Percentiles rank a stretch among this genome's conserved stretches.
Conservation (phyloP, 2,113 vertebrate species). For the Theristicus caerulescens region DNA sequence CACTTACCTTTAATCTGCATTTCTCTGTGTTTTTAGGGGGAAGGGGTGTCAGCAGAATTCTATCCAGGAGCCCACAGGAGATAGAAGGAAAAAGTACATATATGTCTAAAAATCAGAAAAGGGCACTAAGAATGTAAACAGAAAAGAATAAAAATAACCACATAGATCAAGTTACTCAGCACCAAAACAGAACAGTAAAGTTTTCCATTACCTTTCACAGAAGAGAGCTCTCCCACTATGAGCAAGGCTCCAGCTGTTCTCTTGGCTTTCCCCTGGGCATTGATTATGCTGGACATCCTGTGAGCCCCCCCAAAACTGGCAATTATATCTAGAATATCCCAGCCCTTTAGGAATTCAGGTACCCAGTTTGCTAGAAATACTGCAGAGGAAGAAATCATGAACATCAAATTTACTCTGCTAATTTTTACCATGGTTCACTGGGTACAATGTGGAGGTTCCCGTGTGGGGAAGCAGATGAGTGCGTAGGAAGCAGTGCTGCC, state of each 20-base stretch:
- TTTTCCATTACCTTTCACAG: slow-evolving; percentile 64
- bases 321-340: background rate
- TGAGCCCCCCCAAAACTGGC: background rate
- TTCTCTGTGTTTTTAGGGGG: background rate
- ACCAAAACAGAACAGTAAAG: slow-evolving; percentile 62
- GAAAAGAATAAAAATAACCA: slow-evolving; percentile 61
- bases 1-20: background rate
- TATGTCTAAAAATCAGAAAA: slow-evolving; percentile 47
- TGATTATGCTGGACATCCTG: slow-evolving; percentile 10
- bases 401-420: background rate
- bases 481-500: background rate
- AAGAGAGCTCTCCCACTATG: slow-evolving; percentile 14
- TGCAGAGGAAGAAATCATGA: background rate
- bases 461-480: background rate
- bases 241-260: slow-evolving; percentile 40
- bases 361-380: background rate
- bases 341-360: slow-evolving; percentile 1
- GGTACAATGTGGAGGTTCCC: background rate
- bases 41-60: background rate
- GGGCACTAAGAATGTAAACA: slow-evolving; percentile 64
- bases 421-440: background rate
- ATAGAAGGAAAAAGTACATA: slow-evolving; percentile 16
- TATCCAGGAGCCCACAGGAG: background rate
- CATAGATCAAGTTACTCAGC: slow-evolving; percentile 63
- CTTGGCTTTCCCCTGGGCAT: background rate